Percentiles rank a stretch among this genome's conserved stretches.
phyloP scores from a whole-genome alignment of 2,888 invertebrate species.

The Biston betularia region DNA sequence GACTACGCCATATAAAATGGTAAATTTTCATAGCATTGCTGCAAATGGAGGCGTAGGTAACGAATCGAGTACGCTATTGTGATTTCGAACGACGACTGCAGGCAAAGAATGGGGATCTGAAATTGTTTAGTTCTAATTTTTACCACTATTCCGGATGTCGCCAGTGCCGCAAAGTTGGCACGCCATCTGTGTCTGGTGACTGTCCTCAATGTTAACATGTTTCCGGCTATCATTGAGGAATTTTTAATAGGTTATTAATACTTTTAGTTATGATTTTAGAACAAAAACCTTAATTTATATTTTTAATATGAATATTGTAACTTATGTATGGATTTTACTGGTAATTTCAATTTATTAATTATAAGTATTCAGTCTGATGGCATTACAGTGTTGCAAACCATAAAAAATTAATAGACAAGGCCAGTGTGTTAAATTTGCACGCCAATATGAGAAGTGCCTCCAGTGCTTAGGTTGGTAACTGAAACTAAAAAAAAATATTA shows the following conservation, averaged over 20 bases:
- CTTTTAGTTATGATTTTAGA: background rate
- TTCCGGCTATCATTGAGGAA: conserved; percentile 25
- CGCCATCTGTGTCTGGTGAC: conserved; percentile 35
- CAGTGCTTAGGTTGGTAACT: too few species aligned
- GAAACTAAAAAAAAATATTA: too few species aligned
- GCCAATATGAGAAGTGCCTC: too few species aligned
- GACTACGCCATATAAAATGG: conserved; percentile 85
- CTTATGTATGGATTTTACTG: too few species aligned
- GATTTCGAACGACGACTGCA: conserved; percentile 83
- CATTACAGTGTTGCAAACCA: too few species aligned
- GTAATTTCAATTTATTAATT: too few species aligned
- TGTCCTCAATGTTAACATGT: background rate
- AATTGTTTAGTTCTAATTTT: conserved; percentile 70
- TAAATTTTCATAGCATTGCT: conserved; percentile 85
- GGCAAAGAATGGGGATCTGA: conserved; percentile 64
- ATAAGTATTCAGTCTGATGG: too few species aligned
- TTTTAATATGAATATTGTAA: too few species aligned
- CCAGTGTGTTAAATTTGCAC: too few species aligned
- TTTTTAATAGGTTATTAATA: background rate
- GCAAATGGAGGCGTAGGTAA: conserved; percentile 77
- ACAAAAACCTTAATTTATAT: background rate
- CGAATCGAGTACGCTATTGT: conserved; percentile 81
- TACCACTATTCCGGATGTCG: conserved; percentile 62
- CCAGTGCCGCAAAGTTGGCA: conserved; percentile 45
- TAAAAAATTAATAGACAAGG: too few species aligned